Conservation (phyloP, 2,797 vertebrate genomes). For the Sciaenops ocellatus region DNA sequence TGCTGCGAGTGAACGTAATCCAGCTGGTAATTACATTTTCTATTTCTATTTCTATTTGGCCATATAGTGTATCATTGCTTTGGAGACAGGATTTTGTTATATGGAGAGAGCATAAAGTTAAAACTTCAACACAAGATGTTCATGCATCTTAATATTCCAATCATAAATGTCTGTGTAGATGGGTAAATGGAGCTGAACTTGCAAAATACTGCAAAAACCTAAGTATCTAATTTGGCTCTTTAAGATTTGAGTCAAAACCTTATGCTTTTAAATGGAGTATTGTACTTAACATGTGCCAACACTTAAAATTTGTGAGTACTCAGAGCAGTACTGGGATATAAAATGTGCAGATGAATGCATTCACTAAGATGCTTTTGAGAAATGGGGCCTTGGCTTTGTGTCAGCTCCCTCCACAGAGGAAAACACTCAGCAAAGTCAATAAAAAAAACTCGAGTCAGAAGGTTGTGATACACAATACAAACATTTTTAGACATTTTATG, state of each 20-base stretch:
- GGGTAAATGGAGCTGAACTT: background rate
- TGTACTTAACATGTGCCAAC: conserved; percentile 45
- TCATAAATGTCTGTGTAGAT: background rate
- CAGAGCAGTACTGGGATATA: conserved; percentile 13
- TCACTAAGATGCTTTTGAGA: conserved; percentile 66
- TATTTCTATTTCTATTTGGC: background rate
- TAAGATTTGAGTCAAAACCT: background rate
- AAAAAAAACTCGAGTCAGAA: conserved; percentile 15
- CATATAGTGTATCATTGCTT: background rate
- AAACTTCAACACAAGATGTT: background rate
- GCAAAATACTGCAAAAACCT: conserved; percentile 4
- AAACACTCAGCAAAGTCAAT: conserved; percentile 35
- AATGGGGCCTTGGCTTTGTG: conserved; percentile 56
- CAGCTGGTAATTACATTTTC: background rate
- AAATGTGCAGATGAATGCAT: conserved; percentile 50
- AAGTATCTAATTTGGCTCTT: conserved; percentile 28
- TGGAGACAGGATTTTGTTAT: conserved; percentile 5
- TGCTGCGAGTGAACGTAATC: background rate
- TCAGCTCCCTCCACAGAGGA: conserved; percentile 48
- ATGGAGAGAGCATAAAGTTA: background rate
- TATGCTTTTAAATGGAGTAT: conserved; percentile 45
- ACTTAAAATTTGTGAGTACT: background rate
- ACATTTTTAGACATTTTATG: conserved; percentile 27
- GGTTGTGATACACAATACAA: conserved; percentile 35
- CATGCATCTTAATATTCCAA: background rate